Percentiles rank a stretch among this genome's conserved stretches.
Evolutionary conservation across 2,113 vertebrate species (phyloP).

Genomic region (Gobiocypris rarus): DNA sequence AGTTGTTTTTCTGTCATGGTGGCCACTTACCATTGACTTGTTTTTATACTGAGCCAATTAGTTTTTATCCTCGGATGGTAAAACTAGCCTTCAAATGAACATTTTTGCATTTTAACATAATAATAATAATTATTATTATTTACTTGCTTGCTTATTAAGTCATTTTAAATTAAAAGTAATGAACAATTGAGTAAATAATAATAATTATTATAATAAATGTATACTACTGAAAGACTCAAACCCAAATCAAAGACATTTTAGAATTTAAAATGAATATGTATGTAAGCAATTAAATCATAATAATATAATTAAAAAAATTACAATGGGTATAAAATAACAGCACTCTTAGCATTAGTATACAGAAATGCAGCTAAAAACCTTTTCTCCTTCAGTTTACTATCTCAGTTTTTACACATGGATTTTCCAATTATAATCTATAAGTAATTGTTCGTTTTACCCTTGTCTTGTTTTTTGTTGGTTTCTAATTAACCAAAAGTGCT

Average conservation of each 20-base stretch:
- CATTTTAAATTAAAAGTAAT: no score
- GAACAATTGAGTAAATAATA: no score
- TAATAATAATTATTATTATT: no score
- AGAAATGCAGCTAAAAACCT: not conserved
- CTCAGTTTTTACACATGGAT: not conserved
- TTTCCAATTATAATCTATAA: not conserved
- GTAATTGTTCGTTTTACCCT: not conserved
- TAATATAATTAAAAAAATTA: not conserved
- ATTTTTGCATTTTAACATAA: not conserved
- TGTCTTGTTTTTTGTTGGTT: not conserved
- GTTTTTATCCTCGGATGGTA: not conserved
- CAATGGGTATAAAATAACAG: not conserved
- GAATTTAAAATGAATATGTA: no score
- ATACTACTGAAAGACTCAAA: no score
- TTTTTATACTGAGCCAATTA: not conserved
- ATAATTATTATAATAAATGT: no score
- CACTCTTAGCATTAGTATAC: no score
- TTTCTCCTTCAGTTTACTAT: not conserved
- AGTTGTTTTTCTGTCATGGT: not conserved
- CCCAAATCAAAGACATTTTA: no score
- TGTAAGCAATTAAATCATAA: no score
- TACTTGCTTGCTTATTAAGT: no score
- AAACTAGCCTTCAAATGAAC: not conserved
- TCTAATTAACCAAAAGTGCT: not conserved
- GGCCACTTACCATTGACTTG: not conserved